phyloP scores from a whole-genome alignment of 2,113 vertebrate genomes.

The Leucopsar rothschildi region DNA sequence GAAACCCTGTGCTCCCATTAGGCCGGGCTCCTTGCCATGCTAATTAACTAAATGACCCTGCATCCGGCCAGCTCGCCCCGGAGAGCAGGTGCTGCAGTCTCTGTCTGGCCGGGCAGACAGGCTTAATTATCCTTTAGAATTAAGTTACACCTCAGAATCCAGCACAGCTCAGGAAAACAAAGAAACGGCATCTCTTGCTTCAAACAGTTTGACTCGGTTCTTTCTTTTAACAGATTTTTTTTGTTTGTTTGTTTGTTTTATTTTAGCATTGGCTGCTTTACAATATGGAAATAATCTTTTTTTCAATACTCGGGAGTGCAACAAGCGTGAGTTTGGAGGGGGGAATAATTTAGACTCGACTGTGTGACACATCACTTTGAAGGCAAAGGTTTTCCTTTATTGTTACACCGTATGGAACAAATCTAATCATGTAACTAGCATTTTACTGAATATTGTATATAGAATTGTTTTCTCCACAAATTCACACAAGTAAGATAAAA shows the following conservation, averaged over 20 bases:
- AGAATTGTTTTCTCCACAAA: slow-evolving; percentile 53
- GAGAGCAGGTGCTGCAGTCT: slow-evolving; percentile 19
- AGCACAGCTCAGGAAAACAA: background rate
- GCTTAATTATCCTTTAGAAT: background rate
- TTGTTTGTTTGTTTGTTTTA: background rate
- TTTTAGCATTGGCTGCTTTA: background rate
- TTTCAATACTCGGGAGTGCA: background rate
- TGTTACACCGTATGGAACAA: slow-evolving; percentile 65
- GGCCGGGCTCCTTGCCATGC: slow-evolving; percentile 7
- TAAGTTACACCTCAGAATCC: background rate
- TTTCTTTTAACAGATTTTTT: background rate
- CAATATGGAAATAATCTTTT: background rate
- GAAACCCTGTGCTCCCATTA: background rate
- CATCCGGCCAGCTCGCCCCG: background rate
- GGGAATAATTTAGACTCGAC: background rate
- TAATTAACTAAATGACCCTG: slow-evolving; percentile 53
- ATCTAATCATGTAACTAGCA: slow-evolving; percentile 59
- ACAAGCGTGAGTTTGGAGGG: background rate
- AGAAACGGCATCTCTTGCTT: background rate
- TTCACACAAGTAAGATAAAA: slow-evolving; percentile 63
- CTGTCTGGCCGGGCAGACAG: background rate
- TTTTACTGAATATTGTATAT: slow-evolving; percentile 59
- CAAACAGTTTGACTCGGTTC: background rate
- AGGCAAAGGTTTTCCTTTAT: slow-evolving; percentile 66
- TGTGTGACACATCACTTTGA: slow-evolving; percentile 54